These are phyloP conservation scores for Eubasilissa splendida DNA, from an alignment of 2,888 invertebrate species.

Conservation along the genomic window DNA sequence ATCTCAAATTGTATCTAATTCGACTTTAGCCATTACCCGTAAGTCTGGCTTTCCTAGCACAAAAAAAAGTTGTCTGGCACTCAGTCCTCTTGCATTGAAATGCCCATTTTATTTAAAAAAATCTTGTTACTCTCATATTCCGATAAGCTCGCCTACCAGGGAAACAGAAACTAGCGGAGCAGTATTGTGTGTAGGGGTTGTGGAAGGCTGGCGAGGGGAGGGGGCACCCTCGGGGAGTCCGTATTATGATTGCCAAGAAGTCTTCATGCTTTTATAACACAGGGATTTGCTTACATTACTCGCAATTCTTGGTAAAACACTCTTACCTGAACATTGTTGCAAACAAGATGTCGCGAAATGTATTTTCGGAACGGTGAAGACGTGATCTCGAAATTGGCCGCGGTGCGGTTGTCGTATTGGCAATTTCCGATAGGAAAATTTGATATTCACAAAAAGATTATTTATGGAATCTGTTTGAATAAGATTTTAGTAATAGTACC, in stretches of 20 bases:
- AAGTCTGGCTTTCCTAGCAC: conserved; percentile 19
- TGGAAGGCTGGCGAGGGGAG: background rate
- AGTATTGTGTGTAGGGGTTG: background rate
- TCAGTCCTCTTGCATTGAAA: conserved; percentile 54
- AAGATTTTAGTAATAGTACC: background rate
- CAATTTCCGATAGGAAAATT: conserved; percentile 31
- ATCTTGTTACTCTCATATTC: conserved; percentile 51
- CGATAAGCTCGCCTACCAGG: conserved; percentile 49
- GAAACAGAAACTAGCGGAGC: conserved; percentile 7
- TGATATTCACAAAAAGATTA: conserved; percentile 6
- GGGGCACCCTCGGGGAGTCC: conserved; percentile 34
- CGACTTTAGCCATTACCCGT: too few relatives aligned
- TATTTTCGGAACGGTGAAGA: conserved; percentile 40
- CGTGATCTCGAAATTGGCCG: conserved; percentile 47
- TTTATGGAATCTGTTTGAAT: background rate
- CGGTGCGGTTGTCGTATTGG: conserved; percentile 45
- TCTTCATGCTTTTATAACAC: conserved; percentile 57
- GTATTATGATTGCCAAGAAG: conserved; percentile 56
- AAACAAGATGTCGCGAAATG: conserved; percentile 54
- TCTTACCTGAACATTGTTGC: conserved; percentile 54
- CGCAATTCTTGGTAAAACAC: conserved; percentile 51
- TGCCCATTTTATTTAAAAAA: conserved; percentile 57
- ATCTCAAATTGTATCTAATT: too few relatives aligned
- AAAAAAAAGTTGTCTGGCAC: background rate
- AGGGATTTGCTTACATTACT: conserved; percentile 57